A percentile compares a stretch with the other conserved stretches of the same genome.
phyloP scores from a whole-genome alignment of 2,888 invertebrate genomes.

The Acrocyrtus sp. region DNA sequence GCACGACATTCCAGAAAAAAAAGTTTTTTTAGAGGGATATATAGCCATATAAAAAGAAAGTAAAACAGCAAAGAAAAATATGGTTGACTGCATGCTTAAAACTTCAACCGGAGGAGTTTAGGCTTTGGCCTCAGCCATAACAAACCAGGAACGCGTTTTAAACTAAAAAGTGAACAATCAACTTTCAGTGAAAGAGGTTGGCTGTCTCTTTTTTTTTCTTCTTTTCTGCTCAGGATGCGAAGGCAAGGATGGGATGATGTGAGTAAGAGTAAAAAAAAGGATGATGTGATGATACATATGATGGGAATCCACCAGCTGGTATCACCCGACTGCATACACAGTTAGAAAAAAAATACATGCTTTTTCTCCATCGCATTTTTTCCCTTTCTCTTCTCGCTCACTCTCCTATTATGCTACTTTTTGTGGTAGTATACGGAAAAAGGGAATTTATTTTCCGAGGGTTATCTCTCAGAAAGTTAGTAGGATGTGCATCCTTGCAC shows the following conservation, averaged over 20 bases:
- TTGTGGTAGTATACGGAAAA: not conserved
- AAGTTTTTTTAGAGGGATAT: too few relatives aligned
- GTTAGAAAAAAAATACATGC: slow-evolving; percentile 3
- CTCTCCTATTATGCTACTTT: slow-evolving; percentile 7
- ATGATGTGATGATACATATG: slow-evolving; percentile 37
- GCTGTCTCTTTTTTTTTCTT: slow-evolving; percentile 18
- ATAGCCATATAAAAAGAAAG: too few relatives aligned
- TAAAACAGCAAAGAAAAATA: too few relatives aligned
- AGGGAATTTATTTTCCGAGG: not conserved
- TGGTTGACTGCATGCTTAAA: too few relatives aligned
- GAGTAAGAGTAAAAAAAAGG: too few relatives aligned
- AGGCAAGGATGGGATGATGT: too few relatives aligned
- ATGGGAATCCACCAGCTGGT: slow-evolving; percentile 62
- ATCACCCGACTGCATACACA: slow-evolving; percentile 4
- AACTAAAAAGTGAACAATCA: not conserved
- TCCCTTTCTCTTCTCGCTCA: slow-evolving; percentile 7
- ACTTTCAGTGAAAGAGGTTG: slow-evolving; percentile 39
- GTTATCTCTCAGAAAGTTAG: slow-evolving; percentile 11
- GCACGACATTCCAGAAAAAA: too few relatives aligned
- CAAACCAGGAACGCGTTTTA: too few relatives aligned
- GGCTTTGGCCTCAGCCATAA: too few relatives aligned
- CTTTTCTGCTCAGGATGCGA: not conserved
- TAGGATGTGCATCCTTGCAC: slow-evolving; percentile 43
- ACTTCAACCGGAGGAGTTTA: too few relatives aligned
- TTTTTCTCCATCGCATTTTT: slow-evolving; percentile 28